Percentiles rank a stretch among this genome's conserved stretches.
These are phyloP conservation scores for Patella ulyssiponensis DNA, from an alignment of 2,888 invertebrate species.

Conservation along the genomic window DNA sequence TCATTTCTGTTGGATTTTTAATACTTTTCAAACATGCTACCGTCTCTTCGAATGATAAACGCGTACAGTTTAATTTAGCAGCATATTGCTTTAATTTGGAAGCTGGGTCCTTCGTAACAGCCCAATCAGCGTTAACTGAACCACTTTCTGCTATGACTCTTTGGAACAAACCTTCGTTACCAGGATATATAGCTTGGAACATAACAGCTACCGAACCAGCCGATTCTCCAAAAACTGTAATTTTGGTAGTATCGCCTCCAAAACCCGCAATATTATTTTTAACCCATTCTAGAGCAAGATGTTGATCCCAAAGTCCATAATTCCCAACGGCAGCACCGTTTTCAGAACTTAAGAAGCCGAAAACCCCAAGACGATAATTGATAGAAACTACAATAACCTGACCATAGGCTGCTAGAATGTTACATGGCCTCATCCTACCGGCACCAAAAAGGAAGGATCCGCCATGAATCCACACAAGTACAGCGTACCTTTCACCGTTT, in stretches of 20 bases:
- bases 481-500: conserved; percentile 23
- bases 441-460: conserved; percentile 47
- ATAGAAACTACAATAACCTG: conserved; percentile 49
- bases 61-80: not conserved
- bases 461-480: conserved; percentile 50
- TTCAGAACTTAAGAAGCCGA: conserved; percentile 54
- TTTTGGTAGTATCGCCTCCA: conserved; percentile 43
- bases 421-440: conserved; percentile 8
- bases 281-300: conserved; percentile 51
- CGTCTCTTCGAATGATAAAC: not conserved
- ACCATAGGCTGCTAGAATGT: conserved; percentile 30
- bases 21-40: not conserved
- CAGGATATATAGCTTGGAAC: conserved; percentile 44
- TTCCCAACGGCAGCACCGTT: conserved; percentile 51
- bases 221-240: conserved; percentile 56
- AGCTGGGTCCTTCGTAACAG: not conserved
- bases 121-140: conserved; percentile 25
- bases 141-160: conserved; percentile 53
- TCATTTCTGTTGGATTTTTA: not conserved
- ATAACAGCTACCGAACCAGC: conserved; percentile 50
- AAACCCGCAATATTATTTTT: conserved; percentile 49
- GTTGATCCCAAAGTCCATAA: conserved; percentile 56
- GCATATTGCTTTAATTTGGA: not conserved
- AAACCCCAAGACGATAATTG: conserved; percentile 49
- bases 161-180: conserved; percentile 48